Conservation (phyloP, 2,113 vertebrate genomes). For the Notothenia rossii region DNA sequence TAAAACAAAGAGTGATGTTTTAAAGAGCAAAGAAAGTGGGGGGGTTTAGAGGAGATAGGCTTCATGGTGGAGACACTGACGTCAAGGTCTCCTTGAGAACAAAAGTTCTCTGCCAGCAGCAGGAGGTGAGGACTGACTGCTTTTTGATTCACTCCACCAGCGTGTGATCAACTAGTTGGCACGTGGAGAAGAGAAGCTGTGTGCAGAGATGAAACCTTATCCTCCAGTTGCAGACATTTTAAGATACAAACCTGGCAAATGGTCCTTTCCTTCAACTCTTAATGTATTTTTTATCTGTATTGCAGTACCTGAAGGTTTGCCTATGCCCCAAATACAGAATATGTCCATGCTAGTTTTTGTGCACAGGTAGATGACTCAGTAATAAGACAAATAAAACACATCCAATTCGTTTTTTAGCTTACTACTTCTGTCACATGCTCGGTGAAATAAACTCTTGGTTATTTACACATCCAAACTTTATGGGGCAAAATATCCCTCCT, state of each 20-base stretch:
- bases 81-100: slow-evolving; percentile 19
- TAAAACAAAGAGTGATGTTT: slow-evolving; percentile 36
- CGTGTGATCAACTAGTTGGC: slow-evolving; percentile 4
- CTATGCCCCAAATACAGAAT: not conserved
- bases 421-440: not conserved
- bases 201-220: not conserved
- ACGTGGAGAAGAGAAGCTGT: not conserved
- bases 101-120: slow-evolving; percentile 23
- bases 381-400: too few species aligned
- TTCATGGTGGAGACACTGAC: slow-evolving; percentile 16
- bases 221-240: slow-evolving; percentile 18
- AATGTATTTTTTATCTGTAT: not conserved
- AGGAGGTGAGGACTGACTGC: slow-evolving; percentile 20
- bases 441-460: too few species aligned
- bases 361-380: too few species aligned
- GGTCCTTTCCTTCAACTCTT: slow-evolving; percentile 18
- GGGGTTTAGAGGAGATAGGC: slow-evolving; percentile 9
- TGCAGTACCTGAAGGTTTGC: not conserved
- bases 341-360: not conserved
- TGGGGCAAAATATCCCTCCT: not conserved
- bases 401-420: too few species aligned
- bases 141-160: slow-evolving; percentile 4
- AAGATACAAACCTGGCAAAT: slow-evolving; percentile 18
- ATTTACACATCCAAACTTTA: too few species aligned
- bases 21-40: slow-evolving; percentile 20